Evolutionary conservation across 2,888 invertebrate species (phyloP).

Genomic region (Holacanthella duospinosa): DNA sequence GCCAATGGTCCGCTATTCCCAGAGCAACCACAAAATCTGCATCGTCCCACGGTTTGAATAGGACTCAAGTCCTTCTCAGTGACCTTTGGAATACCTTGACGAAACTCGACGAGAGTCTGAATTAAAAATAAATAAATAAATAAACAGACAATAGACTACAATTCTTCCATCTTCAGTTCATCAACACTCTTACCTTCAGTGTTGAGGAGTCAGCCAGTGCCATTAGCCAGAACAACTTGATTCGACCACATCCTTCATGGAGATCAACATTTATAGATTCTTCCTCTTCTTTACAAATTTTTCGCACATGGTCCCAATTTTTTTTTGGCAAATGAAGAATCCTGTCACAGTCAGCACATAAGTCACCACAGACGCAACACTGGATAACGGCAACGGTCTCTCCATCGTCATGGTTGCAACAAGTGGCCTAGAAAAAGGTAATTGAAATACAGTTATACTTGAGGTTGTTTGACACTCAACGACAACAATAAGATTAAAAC

Average conservation of each 20-base stretch:
- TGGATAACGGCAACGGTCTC: slow-evolving; percentile 84
- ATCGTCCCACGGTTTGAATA: slow-evolving; percentile 53
- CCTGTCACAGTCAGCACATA: slow-evolving; percentile 92
- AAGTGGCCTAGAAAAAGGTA: slow-evolving; percentile 56
- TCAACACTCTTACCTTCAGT: slow-evolving; percentile 51
- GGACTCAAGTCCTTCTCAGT: slow-evolving; percentile 27
- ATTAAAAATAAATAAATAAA: slow-evolving; percentile 1
- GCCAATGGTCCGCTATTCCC: slow-evolving; percentile 70
- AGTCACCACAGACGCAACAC: slow-evolving; percentile 78
- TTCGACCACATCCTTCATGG: slow-evolving; percentile 89
- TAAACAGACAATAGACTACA: background rate
- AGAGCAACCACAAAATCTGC: slow-evolving; percentile 82
- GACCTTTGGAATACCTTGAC: slow-evolving; percentile 56
- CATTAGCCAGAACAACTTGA: slow-evolving; percentile 88
- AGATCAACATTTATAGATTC: slow-evolving; percentile 91
- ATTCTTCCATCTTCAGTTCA: background rate
- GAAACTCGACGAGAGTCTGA: slow-evolving; percentile 69
- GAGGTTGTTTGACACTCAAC: slow-evolving; percentile 22
- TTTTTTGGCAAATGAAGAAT: slow-evolving; percentile 84
- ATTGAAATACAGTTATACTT: slow-evolving; percentile 1
- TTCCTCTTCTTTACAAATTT: slow-evolving; percentile 91
- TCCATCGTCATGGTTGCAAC: slow-evolving; percentile 93
- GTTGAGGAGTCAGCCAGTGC: slow-evolving; percentile 87
- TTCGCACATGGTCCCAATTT: slow-evolving; percentile 72
- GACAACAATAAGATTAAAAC: background rate